Base-by-base conservation (phyloP, 2,888 invertebrate genomes). In the Gortyna flavago region DNA sequence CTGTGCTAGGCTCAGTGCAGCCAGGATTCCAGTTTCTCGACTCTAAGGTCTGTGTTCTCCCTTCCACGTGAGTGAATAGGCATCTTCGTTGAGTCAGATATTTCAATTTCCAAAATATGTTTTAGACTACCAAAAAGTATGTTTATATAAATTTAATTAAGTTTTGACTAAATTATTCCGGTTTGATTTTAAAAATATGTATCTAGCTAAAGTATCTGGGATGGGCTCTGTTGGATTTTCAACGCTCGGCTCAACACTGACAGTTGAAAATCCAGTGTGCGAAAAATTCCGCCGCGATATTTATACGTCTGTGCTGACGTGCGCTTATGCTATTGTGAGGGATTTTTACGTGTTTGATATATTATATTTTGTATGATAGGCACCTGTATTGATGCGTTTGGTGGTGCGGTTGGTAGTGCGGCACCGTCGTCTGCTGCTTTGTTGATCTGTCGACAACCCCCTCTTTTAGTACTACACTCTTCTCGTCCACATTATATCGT, bases 301-400 rank as follows among this genome's bases (percentile, higher is more conserved):
- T 51, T 51, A 21, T 48, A 48, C 48, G 6, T 18, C 18, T 18
- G 48, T 48, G 18, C 48, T 48, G 18, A 48, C 18, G 7, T 48
- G 18, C 18, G 48, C 18, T 48, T 48, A 54, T n/a, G 4, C 54
- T n/a, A 54, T 11, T 54, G 54, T n/a, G n/a, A 57, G n/a, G 54
- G 13, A 57, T 11, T 57, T 57, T 25, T 57, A n/a, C n/a, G 57
- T n/a, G 16, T 59, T 29, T 29, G 29, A 7, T 59, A 29, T 29
- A 59, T 59, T 7, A 59, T 4, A 21, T 61, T 21, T 54, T 67
- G n/a, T 32, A 25, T 29, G 57, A 77, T 84, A 80, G 71, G 89
- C 88, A 96, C 97, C 97, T 96, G 95, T 97, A 96, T 86, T 97
- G 96, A 91, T 96, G 96, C 89, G 95, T 93, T 92, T 95, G 96